These are phyloP conservation scores for Reticulitermes lucifugus DNA, from an alignment of 2,888 invertebrate genomes.

Conservation along the genomic window DNA sequence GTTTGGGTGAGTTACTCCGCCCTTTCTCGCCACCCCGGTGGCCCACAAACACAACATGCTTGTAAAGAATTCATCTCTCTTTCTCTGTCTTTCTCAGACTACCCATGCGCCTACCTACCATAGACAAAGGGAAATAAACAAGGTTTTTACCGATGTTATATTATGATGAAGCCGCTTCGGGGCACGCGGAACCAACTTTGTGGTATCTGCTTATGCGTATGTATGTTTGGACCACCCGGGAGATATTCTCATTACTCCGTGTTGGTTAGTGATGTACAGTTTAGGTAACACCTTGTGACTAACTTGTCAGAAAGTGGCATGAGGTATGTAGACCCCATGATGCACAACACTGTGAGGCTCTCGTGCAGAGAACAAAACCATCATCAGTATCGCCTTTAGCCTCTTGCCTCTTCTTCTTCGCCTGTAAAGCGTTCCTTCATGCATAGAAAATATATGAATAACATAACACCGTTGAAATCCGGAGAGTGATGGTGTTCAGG, in stretches of 20 bases:
- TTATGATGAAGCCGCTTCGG: constrained; percentile 11
- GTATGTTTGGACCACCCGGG: constrained; percentile 44
- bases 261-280: constrained; percentile 32
- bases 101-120: background rate
- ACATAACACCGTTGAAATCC: too few relatives aligned
- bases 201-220: constrained; percentile 23
- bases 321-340: background rate
- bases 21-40: constrained; percentile 42
- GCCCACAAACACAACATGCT: constrained; percentile 20
- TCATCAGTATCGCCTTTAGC: background rate
- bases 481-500: background rate
- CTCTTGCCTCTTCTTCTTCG: background rate
- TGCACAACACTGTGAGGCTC: too few relatives aligned
- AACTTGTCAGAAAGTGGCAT: constrained; percentile 34
- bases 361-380: constrained; percentile 10
- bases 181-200: constrained; percentile 21
- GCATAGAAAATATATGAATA: background rate
- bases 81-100: too few relatives aligned
- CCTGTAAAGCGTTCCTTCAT: background rate
- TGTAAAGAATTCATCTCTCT: too few relatives aligned
- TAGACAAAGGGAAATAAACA: constrained; percentile 50
- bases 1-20: constrained; percentile 37
- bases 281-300: constrained; percentile 43
- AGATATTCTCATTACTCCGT: constrained; percentile 43
- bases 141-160: constrained; percentile 47